Evolutionary conservation across 2,113 vertebrate genomes (phyloP), one percentile per base, ranked within the genome.

Genomic region (Geococcyx californianus): DNA sequence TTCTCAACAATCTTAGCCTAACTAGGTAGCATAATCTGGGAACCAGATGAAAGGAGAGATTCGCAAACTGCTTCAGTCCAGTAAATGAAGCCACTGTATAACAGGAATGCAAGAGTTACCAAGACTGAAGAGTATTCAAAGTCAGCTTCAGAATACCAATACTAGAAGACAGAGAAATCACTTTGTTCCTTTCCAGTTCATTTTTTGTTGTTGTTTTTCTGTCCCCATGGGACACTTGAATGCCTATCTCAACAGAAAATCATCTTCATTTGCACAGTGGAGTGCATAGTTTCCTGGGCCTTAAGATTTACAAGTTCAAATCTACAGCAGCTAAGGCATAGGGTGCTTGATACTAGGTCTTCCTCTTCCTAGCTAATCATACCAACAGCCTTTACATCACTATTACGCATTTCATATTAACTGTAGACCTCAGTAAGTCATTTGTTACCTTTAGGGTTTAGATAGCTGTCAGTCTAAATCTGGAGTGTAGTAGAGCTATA

Each of bases 281-380:
- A 28, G 15, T 9, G 33, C 17, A 15, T 1, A 40, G 24, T 49
- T 44, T 83, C 49, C 33, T 13, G 3, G 21, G 9, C 14, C 23
- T 12, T 13, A 60, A 52, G 25, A 64, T 0, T 3, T 2, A 0
- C 15, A 54, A 38, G 0, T 60, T 87, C 33, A 75, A 72, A 91
- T 49, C 47, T 67, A 44, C 13, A 67, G 8, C 9, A 85, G 16
- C 12, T 76, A 44, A 79, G 23, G 26, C 31, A 58, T 7, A 83
- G 1, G 4, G 7, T 0, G 2, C 20, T 66, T 84, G 58, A 29
- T 19, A 28, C 26, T 9, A 69, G 12, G 17, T 59, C 42, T 75
- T 90, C 29, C 4, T 31, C 25, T 60, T 85, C 13, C 12, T 44
- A 24, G 16, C 4, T 64, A 68, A 44, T 54, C 21, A 29, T n/a